Base-by-base conservation (phyloP, 2,797 vertebrate genomes). In the Helarctos malayanus region DNA sequence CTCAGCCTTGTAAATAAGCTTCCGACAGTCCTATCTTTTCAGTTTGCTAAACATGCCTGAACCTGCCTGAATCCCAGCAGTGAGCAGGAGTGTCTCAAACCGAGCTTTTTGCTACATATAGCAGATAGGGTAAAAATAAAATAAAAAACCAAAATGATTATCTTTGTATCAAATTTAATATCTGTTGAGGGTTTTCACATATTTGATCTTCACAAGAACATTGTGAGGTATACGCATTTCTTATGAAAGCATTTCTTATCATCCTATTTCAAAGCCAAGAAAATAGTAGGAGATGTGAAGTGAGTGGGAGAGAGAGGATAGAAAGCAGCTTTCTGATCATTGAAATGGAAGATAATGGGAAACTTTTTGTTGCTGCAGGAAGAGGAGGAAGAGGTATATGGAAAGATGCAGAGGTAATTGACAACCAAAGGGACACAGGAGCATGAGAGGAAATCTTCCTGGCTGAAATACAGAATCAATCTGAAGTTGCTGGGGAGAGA, bases 81-180 rank as follows among this genome's bases (percentile, higher is more conserved):
- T 38, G 63, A 88, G 15, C 32, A 29, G 25, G 21, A 76, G 18
- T 49, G 32, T 94, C 68, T 95, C 87, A 90, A 91, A 91, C 57
- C 18, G 91, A 86, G 56, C n/a, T 73, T 23, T 71, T 82, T 80
- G 78, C 23, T 85, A 1, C 94, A 38, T 54, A 38, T 35, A 79
- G 76, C 29, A 10, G 25, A 75, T 59, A 52, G 19, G 32, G 47
- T 63, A 56, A 88, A 92, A 85, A 96, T 71, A 80, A 87, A 92
- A 90, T n/a, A 88, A 80, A 91, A 92, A 69, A 59, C 2, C 23
- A 84, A 80, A 47, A 83, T 56, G 29, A 29, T 61, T 97, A 68
- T 90, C 38, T 90, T 93, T 91, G 35, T 54, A 85, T 86, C 21
- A 49, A 89, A 84, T 83, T 91, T 97, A 80, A 68, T 91, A 57